These are phyloP conservation scores for Cairina moschata DNA, from an alignment of 2,113 vertebrate species.

Conservation along the genomic window DNA sequence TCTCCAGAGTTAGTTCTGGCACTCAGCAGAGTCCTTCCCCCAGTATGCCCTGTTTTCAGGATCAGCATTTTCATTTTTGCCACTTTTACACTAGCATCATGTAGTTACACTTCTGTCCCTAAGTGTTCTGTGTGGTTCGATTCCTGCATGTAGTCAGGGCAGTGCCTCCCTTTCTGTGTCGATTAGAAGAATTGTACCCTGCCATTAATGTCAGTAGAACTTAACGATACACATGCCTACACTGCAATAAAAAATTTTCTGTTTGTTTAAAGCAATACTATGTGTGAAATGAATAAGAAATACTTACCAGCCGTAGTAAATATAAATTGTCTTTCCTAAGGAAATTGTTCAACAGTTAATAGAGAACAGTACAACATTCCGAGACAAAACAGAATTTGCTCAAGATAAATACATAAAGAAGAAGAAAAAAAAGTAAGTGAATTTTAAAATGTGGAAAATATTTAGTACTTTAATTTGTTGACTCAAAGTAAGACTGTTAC, in stretches of 20 bases:
- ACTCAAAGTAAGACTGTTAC: background rate
- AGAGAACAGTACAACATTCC: constrained; percentile 96
- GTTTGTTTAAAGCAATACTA: background rate
- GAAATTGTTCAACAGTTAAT: constrained; percentile 97
- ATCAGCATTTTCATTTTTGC: background rate
- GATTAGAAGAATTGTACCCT: background rate
- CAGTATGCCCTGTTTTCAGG: background rate
- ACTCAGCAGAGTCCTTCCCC: background rate
- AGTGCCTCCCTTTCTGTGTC: background rate
- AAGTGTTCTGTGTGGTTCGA: background rate
- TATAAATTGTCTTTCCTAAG: constrained; percentile 76
- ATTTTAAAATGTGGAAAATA: background rate
- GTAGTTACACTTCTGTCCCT: background rate
- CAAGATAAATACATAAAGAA: constrained; percentile 99
- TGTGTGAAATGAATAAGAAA: background rate
- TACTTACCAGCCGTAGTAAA: background rate
- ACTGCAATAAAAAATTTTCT: background rate
- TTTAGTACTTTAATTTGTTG: background rate
- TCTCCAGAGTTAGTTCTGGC: background rate
- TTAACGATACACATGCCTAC: background rate
- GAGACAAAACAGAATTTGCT: constrained; percentile 95
- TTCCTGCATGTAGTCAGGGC: background rate
- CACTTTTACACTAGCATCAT: background rate
- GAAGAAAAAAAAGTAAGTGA: constrained; percentile 97
- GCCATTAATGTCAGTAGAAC: background rate